These are phyloP conservation scores for Phataginus tricuspis DNA, from an alignment of 2,797 vertebrate genomes.

Conservation along the genomic window DNA sequence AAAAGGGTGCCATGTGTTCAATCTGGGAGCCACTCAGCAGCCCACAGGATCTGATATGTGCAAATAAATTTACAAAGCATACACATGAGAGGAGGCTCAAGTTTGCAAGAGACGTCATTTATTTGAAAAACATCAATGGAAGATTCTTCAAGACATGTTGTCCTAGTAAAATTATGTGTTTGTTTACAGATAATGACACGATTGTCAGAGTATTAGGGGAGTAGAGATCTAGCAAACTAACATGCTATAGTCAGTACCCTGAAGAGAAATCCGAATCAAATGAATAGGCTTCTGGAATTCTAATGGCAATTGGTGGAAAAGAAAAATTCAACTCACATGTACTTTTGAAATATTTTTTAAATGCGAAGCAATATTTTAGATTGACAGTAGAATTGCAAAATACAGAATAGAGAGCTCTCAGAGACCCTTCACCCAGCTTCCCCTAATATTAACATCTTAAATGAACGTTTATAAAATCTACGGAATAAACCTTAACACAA, in stretches of 20 bases:
- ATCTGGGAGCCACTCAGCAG: not conserved
- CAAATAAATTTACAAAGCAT: not conserved
- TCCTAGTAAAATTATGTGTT: not conserved
- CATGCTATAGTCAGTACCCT: not conserved
- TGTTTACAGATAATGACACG: slow-evolving; percentile 8
- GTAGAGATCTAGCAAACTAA: not conserved
- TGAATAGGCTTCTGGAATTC: not conserved
- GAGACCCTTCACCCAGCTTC: not conserved
- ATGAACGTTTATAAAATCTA: not conserved
- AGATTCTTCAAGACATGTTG: not conserved
- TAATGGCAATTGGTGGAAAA: not conserved
- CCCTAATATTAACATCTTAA: not conserved
- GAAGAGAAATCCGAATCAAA: not conserved
- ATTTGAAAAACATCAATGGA: not conserved
- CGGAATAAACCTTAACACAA: not conserved
- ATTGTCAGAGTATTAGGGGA: not conserved
- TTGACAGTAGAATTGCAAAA: not conserved
- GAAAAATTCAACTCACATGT: not conserved
- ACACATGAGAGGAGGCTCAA: not conserved
- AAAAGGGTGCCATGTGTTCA: not conserved
- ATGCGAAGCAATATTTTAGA: not conserved
- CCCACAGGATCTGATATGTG: no score
- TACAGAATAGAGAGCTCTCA: not conserved
- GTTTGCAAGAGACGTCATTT: not conserved
- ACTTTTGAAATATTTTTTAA: not conserved